These are phyloP conservation scores for Sebastes trivittatus DNA, from an alignment of 2,797 vertebrate genomes.

Conservation along the genomic window DNA sequence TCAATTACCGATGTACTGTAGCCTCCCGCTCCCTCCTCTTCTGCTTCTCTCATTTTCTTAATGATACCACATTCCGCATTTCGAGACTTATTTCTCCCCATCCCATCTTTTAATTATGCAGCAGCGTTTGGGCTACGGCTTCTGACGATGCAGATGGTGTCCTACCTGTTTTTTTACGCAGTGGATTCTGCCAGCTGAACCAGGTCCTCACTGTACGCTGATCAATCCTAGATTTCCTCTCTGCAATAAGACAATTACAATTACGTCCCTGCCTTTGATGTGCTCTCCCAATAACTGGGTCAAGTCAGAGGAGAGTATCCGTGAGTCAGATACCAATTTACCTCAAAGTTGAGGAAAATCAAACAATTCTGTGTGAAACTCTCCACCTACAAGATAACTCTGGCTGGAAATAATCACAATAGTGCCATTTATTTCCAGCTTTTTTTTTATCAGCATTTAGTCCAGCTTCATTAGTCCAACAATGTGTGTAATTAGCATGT, in stretches of 20 bases:
- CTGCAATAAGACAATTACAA: constrained; percentile 59
- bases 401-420: not conserved
- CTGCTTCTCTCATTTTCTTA: constrained; percentile 42
- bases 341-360: constrained; percentile 48
- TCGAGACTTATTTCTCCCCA: constrained; percentile 31
- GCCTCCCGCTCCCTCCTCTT: constrained; percentile 27
- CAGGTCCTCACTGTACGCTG: constrained; percentile 5
- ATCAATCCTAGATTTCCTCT: constrained; percentile 36
- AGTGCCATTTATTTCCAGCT: constrained; percentile 7
- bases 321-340: constrained; percentile 56
- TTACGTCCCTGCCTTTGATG: constrained; percentile 63
- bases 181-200: constrained; percentile 30
- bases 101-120: constrained; percentile 52
- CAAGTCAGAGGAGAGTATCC: constrained; percentile 58
- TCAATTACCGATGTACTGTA: constrained; percentile 58
- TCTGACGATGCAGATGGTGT: constrained; percentile 12
- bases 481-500: not conserved
- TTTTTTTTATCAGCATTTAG: not conserved
- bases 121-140: constrained; percentile 38
- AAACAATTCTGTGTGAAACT: constrained; percentile 36
- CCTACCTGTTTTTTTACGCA: constrained; percentile 52
- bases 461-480: constrained; percentile 13
- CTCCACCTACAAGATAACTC: not conserved
- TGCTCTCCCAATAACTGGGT: constrained; percentile 64
- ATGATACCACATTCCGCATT: constrained; percentile 41